A percentile compares a stretch with the other conserved stretches of the same genome.
Conservation (phyloP, 1,140 invertebrate genomes). For the Araneus ventricosus region DNA sequence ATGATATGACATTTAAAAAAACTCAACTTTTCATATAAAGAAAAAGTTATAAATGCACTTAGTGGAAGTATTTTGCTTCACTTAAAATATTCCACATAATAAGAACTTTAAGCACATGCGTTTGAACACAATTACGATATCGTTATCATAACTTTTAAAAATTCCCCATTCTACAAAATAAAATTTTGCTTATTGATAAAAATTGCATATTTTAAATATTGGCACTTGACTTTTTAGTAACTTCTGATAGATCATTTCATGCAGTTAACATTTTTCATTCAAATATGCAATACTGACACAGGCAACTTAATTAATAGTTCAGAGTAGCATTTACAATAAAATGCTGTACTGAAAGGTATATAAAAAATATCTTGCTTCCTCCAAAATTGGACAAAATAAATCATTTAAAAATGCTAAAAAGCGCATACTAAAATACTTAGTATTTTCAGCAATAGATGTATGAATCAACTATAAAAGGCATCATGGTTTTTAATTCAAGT, state of each 20-base stretch:
- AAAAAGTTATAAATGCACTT: conserved; percentile 11
- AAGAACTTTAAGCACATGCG: background rate
- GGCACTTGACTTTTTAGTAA: background rate
- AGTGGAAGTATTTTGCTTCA: background rate
- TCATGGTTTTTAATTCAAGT: too few species aligned
- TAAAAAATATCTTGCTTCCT: background rate
- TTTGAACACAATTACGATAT: background rate
- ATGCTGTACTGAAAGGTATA: background rate
- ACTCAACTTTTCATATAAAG: background rate
- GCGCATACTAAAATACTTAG: background rate
- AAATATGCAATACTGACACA: too few species aligned
- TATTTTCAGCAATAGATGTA: background rate
- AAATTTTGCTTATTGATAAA: background rate
- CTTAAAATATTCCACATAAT: background rate
- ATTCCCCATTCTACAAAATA: background rate
- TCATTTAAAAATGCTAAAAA: background rate
- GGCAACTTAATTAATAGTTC: too few species aligned
- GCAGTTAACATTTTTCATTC: background rate
- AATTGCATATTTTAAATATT: background rate
- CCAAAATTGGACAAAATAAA: background rate
- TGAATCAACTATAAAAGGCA: background rate
- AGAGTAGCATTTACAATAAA: background rate
- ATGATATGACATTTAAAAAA: conserved; percentile 23
- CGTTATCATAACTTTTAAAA: background rate
- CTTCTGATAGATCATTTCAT: background rate